Evolutionary conservation across 2,113 vertebrate species (phyloP), one percentile per base, ranked within the genome.

Genomic region (Mustela nigripes): DNA sequence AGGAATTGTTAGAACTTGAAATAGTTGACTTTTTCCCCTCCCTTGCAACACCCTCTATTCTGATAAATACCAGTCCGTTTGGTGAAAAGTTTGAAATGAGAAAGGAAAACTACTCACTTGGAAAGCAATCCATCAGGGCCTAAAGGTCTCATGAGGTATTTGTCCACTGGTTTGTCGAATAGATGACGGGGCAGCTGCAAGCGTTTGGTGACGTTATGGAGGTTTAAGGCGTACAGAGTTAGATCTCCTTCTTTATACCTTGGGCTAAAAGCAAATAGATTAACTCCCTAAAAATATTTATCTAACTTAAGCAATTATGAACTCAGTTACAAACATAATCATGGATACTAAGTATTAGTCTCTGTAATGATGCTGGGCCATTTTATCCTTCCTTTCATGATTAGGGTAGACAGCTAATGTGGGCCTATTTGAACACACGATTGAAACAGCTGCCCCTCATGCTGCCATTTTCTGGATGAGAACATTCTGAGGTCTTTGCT

Each of bases 141-240:
- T 0, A 98, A 98, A 12, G 99, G 99, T 98, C 99, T 97, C 4
- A 99, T 93, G 26, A 99, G 98, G 97, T 99, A 99, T 67, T 99
- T 99, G 86, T 99, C 99, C 95, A 99, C 98, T 0, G 98, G 98
- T 96, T 99, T 99, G 93, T 98, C 98, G 0, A 71, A 97, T 12
- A 99, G 87, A 15, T 86, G 31, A 2, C 24, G 15, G 0, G 99
- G 99, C 6, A 99, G 71, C 11, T 96, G 96, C 93, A 99, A 89
- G 62, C 58, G 86, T n/a, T 98, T 98, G 33, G 99, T 98, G 7
- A 94, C 28, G 0, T 98, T 98, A 53, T 99, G 97, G 71, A 99
- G 99, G 98, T 99, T 99, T 98, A 99, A 97, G 78, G 98, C 99
- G 36, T 99, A 99, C 76, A 99, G 92, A 0, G 99, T 99, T 87